Evolutionary conservation across 2,797 vertebrate genomes (phyloP).

Genomic region (Helicolenus hilgendorfi): DNA sequence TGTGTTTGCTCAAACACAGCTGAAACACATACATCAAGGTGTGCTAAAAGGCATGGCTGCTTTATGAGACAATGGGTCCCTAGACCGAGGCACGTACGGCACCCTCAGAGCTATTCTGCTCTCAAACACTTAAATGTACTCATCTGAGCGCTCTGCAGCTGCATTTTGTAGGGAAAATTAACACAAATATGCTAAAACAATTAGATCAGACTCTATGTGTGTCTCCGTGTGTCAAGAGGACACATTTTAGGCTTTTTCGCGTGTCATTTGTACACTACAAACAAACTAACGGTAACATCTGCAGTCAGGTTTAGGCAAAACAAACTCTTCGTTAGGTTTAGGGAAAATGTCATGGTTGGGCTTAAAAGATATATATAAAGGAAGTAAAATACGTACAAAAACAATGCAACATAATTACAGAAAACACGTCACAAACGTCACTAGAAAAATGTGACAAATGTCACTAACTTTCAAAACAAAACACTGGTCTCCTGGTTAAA

Average conservation of each 20-base stretch:
- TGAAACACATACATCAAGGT: slow-evolving; percentile 11
- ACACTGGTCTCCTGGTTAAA: no score
- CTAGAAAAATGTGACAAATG: no score
- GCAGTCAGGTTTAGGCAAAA: not conserved
- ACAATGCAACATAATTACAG: not conserved
- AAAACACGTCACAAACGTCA: not conserved
- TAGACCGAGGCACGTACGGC: not conserved
- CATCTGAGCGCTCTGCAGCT: not conserved
- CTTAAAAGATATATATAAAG: not conserved
- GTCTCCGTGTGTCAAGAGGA: not conserved
- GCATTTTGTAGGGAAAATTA: not conserved
- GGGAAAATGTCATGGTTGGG: not conserved
- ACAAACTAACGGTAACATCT: not conserved
- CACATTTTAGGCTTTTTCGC: not conserved
- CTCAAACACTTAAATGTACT: not conserved
- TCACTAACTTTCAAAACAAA: no score
- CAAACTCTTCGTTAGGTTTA: not conserved
- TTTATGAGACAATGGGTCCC: slow-evolving; percentile 10
- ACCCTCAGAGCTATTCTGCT: not conserved
- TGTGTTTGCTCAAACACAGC: not conserved
- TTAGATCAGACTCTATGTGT: not conserved
- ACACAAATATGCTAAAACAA: not conserved
- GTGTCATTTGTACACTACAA: not conserved
- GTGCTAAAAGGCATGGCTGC: not conserved
- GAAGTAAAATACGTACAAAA: not conserved